Percentiles rank a stretch among this genome's conserved stretches.
Evolutionary conservation across 2,888 invertebrate genomes (phyloP).

Genomic region (Sympetrum striolatum): DNA sequence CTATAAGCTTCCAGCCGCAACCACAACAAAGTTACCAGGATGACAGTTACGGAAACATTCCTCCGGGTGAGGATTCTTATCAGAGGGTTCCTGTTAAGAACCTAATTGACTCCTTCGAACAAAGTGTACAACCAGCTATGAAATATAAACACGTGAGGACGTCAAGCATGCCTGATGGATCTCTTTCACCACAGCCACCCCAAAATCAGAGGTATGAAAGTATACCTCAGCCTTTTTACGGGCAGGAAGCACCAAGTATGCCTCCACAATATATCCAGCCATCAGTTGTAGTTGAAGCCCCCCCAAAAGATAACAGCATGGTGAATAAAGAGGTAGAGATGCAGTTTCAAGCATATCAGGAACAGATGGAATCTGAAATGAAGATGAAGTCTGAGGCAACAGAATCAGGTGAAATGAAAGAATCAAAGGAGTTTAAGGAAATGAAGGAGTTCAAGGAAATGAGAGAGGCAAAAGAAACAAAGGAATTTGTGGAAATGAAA

Average conservation of each 20-base stretch:
- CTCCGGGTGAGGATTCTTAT: neutral
- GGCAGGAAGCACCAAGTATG: neutral
- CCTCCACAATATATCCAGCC: neutral
- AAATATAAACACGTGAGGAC: conserved; percentile 62
- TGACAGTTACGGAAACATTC: neutral
- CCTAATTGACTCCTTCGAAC: conserved; percentile 69
- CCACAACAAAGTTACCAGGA: neutral
- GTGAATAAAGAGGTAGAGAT: neutral
- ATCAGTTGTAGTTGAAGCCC: neutral
- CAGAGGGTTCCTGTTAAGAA: conserved; percentile 54
- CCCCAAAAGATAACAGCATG: neutral
- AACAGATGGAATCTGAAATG: neutral
- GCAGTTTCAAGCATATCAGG: neutral
- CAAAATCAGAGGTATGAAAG: neutral
- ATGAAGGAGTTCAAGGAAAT: neutral
- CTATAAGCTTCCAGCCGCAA: neutral
- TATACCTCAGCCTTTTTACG: neutral
- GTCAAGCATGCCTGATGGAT: neutral
- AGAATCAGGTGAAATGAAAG: neutral
- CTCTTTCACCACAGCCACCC: neutral
- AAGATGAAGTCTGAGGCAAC: neutral
- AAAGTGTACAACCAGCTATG: conserved; percentile 65
- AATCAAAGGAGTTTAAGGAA: neutral
- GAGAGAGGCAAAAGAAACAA: neutral
- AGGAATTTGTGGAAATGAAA: neutral